Base-by-base conservation (phyloP, 2,888 invertebrate species). In the Eupithecia centaureata region DNA sequence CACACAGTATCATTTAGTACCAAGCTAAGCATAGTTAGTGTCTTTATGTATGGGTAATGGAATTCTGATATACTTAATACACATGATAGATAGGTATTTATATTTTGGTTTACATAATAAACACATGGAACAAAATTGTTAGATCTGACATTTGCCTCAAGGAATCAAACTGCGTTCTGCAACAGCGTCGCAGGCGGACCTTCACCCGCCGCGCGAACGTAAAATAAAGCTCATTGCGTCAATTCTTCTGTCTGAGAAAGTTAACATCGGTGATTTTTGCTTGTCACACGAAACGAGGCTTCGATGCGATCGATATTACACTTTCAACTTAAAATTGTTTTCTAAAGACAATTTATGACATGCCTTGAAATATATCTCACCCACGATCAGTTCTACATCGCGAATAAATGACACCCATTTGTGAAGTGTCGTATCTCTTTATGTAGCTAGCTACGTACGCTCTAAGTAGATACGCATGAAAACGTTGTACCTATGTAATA, bases 381-480 rank as follows among this genome's bases (percentile, higher is more conserved):
- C 51, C 52, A 27, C 35, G 30, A 42, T 30, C 38, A 61, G 56
- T 56, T 62, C 25, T 59, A 15, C 54, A 54, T 42, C 59, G 54
- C 54, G 63, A 33, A 58, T 68, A 68, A 68, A 68, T 68, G 61
- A 59, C 28, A 61, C 52, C 64, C 59, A 65, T 61, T 65, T 68
- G 61, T 58, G 42, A 68, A 61, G 18, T 61, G 61, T 68, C 67
- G 61, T 33, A 61, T 27, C 18, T 58, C 35, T 47, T 65, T 61
- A 61, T 56, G 61, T 63, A 58, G 30, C n/a, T n/a, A n/a, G n/a
- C n/a, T n/a, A n/a, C n/a, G 51, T 1, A 64, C 61, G 47, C 42
- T n/a, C n/a, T 38, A 38, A 7, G 8, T 42, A 42, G 42, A 38
- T 22, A 15, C 57, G 33, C 51, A 51, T 22, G 51, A 7, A 10